Conservation (phyloP, 2,888 invertebrate species). For the Sepiola atlantica region DNA sequence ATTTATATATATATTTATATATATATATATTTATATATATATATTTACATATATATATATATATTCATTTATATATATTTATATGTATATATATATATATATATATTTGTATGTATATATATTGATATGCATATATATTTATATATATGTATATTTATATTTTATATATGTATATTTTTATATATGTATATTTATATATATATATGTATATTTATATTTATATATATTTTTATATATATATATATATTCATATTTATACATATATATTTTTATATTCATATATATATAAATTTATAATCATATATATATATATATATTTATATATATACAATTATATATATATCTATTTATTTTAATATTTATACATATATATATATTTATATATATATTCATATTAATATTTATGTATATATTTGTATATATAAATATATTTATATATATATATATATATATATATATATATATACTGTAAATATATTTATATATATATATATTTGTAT, state of each 20-base stretch:
- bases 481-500: constrained; percentile 36
- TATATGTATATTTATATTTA: not conserved
- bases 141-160: not conserved
- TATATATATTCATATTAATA: constrained; percentile 6
- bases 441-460: not conserved
- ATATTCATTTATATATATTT: too few relatives aligned
- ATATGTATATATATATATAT: not conserved
- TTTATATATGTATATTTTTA: too few relatives aligned
- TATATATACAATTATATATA: not conserved
- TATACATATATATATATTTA: constrained; percentile 8
- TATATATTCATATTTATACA: too few relatives aligned
- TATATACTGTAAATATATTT: not conserved
- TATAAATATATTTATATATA: not conserved
- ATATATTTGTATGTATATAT: not conserved
- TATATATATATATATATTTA: not conserved
- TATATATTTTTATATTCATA: constrained; percentile 32
- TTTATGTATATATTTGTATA: not conserved
- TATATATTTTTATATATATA: not conserved
- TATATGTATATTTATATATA: not conserved
- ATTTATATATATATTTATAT: not conserved
- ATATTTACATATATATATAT: not conserved
- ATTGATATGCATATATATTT: not conserved
- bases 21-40: not conserved
- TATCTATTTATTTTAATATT: not conserved
- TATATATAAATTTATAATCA: not conserved